Conservation (phyloP, 2,797 vertebrate species). For the Arrhamphus sclerolepis region DNA sequence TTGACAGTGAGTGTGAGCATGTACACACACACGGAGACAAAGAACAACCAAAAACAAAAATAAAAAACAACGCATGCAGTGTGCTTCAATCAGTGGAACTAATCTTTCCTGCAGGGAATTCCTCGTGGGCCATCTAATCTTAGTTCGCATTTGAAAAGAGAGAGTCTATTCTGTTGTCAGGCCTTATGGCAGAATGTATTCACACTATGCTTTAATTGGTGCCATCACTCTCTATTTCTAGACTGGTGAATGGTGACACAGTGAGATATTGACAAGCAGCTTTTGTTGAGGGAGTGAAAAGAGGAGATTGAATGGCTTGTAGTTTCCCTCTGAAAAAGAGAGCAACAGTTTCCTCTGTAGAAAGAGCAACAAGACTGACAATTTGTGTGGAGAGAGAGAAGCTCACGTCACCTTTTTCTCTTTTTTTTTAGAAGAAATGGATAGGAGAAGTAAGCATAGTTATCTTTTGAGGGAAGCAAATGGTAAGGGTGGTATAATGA, state of each 20-base stretch:
- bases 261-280: slow-evolving; percentile 53
- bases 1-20: not conserved
- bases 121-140: slow-evolving; percentile 61
- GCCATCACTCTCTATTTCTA: slow-evolving; percentile 65
- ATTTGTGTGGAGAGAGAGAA: slow-evolving; percentile 8
- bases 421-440: not conserved
- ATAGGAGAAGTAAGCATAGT: not conserved
- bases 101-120: slow-evolving; percentile 62
- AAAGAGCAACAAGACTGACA: slow-evolving; percentile 22
- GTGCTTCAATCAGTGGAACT: slow-evolving; percentile 42
- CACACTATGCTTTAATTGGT: slow-evolving; percentile 59
- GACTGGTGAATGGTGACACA: slow-evolving; percentile 48
- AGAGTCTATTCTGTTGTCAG: slow-evolving; percentile 68
- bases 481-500: not conserved
- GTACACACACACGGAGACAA: too few species aligned
- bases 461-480: not conserved
- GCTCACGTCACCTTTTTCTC: not conserved
- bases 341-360: slow-evolving; percentile 33
- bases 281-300: slow-evolving; percentile 59
- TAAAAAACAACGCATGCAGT: not conserved
- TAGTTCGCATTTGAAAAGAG: slow-evolving; percentile 53
- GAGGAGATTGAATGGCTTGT: slow-evolving; percentile 32
- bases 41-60: not conserved
- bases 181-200: slow-evolving; percentile 62
- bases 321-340: slow-evolving; percentile 38